A percentile compares a stretch with the other conserved stretches of the same genome.
phyloP scores from a whole-genome alignment of 2,888 invertebrate genomes.

The Plutella xylostella region DNA sequence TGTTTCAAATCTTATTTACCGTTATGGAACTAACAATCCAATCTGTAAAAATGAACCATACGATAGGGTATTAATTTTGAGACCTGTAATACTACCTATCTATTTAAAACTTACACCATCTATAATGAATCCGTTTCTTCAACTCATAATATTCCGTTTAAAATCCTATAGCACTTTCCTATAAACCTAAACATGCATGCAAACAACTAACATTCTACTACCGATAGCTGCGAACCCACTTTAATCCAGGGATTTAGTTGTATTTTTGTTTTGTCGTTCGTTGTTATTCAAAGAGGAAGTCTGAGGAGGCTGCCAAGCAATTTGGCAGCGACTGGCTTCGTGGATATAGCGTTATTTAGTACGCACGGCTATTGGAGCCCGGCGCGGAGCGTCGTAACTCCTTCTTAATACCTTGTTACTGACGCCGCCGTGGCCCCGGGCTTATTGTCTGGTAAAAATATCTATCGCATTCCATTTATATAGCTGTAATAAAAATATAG shows the following conservation, averaged over 20 bases:
- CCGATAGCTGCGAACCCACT: slow-evolving; percentile 3
- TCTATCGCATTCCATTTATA: no score
- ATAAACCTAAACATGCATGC: neutral
- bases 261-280: slow-evolving; percentile 46
- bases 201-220: neutral
- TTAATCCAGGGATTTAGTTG: slow-evolving; percentile 28
- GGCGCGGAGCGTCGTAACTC: slow-evolving; percentile 48
- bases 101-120: no score
- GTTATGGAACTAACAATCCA: no score
- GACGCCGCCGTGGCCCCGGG: slow-evolving; percentile 1
- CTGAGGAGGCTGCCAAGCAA: slow-evolving; percentile 62
- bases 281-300: slow-evolving; percentile 62
- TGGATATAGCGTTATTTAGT: slow-evolving; percentile 59
- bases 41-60: no score
- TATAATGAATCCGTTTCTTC: no score
- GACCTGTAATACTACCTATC: no score
- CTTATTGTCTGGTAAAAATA: neutral
- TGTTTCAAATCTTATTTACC: no score
- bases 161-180: neutral
- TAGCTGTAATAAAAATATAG: no score
- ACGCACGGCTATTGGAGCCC: slow-evolving; percentile 35
- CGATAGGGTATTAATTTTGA: no score
- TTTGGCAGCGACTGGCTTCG: slow-evolving; percentile 51
- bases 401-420: slow-evolving; percentile 56
- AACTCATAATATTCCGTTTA: no score